phyloP scores from a whole-genome alignment of 2,113 vertebrate genomes.

The Lampris incognitus region DNA sequence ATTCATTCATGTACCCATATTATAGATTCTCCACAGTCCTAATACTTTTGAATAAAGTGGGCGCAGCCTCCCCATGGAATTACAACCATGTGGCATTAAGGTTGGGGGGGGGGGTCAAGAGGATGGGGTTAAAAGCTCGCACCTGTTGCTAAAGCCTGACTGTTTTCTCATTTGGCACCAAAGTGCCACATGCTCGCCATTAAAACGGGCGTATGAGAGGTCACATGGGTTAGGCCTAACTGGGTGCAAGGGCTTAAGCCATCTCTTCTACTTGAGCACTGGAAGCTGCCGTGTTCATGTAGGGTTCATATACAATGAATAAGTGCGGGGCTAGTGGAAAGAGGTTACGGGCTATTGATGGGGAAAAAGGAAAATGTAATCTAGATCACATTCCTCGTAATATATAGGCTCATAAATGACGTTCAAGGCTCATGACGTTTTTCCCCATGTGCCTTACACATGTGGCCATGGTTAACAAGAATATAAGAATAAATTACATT shows the following conservation, averaged over 20 bases:
- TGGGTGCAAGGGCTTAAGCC: not conserved
- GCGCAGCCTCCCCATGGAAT: constrained; percentile 31
- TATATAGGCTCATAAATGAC: constrained; percentile 5
- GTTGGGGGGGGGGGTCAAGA: constrained; percentile 29
- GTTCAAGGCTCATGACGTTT: too few relatives aligned
- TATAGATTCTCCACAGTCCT: too few relatives aligned
- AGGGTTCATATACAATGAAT: constrained; percentile 13
- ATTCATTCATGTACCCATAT: too few relatives aligned
- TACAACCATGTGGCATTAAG: constrained; percentile 44
- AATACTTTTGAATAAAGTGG: not conserved
- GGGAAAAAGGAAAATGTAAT: not conserved
- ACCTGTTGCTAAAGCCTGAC: constrained; percentile 59
- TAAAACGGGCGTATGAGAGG: constrained; percentile 22
- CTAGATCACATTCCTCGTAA: not conserved
- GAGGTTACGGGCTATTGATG: not conserved
- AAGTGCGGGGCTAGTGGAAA: not conserved
- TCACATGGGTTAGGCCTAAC: constrained; percentile 36
- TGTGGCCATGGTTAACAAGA: constrained; percentile 13
- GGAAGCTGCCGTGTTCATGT: not conserved
- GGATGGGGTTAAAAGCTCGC: constrained; percentile 44
- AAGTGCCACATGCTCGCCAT: constrained; percentile 39
- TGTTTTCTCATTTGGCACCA: constrained; percentile 45
- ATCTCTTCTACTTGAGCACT: not conserved
- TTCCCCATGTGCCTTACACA: not conserved
- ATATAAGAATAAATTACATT: not conserved